Evolutionary conservation across 2,888 invertebrate species (phyloP).

Genomic region (Calameuta filiformis): DNA sequence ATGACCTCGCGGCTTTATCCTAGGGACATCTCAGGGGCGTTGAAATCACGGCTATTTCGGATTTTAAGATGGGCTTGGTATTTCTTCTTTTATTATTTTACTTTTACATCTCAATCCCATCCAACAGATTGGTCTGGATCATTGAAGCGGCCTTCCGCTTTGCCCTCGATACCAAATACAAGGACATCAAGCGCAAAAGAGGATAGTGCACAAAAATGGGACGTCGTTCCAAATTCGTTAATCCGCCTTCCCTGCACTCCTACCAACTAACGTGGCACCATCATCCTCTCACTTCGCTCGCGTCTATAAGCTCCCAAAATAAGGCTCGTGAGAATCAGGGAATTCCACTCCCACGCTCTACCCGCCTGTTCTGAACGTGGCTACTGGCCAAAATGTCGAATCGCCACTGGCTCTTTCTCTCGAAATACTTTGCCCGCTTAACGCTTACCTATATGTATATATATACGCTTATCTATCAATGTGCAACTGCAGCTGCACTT

Average conservation of each 20-base stretch:
- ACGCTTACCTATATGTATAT: neutral
- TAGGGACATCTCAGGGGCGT: neutral
- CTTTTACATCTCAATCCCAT: neutral
- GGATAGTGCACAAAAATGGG: neutral
- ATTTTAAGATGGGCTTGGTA: neutral
- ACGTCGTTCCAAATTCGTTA: neutral
- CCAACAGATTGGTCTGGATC: neutral
- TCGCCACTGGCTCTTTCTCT: neutral
- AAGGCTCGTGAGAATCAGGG: constrained; percentile 49
- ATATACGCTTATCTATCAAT: neutral
- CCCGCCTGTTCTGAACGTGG: neutral
- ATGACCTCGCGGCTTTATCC: neutral
- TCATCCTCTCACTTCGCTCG: neutral
- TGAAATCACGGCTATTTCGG: neutral
- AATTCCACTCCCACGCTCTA: constrained; percentile 49
- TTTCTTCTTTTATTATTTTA: neutral
- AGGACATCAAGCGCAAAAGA: neutral
- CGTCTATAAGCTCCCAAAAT: constrained; percentile 35
- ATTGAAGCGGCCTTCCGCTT: neutral
- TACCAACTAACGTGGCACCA: neutral
- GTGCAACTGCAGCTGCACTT: neutral
- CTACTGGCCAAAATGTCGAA: neutral
- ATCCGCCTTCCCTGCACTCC: neutral
- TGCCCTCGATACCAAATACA: neutral
- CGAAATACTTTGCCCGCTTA: neutral